These are phyloP conservation scores for Hydrochoerus hydrochaeris DNA, from an alignment of 2,113 vertebrate genomes.

Conservation along the genomic window DNA sequence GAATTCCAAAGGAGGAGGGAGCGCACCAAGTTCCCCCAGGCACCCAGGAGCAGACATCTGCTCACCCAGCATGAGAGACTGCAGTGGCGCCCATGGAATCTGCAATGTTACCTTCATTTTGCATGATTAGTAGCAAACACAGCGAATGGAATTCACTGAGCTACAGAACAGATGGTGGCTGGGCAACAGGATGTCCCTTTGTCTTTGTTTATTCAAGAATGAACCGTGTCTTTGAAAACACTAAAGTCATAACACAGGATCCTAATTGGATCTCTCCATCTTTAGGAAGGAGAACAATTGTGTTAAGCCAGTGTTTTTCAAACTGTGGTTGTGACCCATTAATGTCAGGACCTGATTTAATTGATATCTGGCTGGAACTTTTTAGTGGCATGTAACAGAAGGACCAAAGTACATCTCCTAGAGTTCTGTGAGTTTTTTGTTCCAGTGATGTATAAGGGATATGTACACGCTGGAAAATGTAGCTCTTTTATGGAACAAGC, in stretches of 20 bases:
- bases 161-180: constrained; percentile 60
- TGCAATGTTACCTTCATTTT: constrained; percentile 3
- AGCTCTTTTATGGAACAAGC: background rate
- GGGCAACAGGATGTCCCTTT: constrained; percentile 53
- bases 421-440: background rate
- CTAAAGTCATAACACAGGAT: constrained; percentile 29
- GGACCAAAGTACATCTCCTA: background rate
- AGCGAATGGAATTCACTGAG: constrained; percentile 20
- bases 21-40: background rate
- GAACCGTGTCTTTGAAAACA: constrained; percentile 57
- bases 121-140: background rate
- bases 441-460: background rate
- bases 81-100: background rate
- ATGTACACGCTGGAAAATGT: background rate
- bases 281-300: constrained; percentile 42
- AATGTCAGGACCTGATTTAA: background rate
- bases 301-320: constrained; percentile 1
- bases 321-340: constrained; percentile 6
- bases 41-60: background rate
- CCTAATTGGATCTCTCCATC: constrained; percentile 11
- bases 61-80: background rate
- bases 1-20: background rate
- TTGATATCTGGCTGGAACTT: background rate
- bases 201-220: constrained; percentile 68
- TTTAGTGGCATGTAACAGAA: constrained; percentile 27